These are phyloP conservation scores for Batillaria attramentaria DNA, from an alignment of 1,140 invertebrate genomes.

Conservation along the genomic window DNA sequence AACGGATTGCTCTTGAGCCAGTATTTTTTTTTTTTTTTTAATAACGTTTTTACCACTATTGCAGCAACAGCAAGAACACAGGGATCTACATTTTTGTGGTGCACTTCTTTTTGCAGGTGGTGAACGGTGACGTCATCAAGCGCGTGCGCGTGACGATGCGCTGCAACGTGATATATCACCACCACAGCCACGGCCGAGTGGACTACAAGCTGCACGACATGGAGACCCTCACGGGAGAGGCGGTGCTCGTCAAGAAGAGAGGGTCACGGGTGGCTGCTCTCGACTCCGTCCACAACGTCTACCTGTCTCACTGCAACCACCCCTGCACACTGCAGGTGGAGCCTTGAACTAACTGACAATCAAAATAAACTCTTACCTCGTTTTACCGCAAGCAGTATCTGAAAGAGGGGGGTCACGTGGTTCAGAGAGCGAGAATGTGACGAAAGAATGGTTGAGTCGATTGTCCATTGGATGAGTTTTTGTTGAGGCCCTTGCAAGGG, in stretches of 20 bases:
- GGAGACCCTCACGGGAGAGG: slow-evolving; percentile 52
- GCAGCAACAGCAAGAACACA: no score
- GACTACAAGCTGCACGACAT: slow-evolving; percentile 48
- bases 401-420: no score
- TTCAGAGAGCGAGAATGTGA: no score
- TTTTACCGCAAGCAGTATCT: no score
- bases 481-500: no score
- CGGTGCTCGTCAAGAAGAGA: slow-evolving; percentile 49
- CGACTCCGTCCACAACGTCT: slow-evolving; percentile 49
- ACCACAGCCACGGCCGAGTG: slow-evolving; percentile 74
- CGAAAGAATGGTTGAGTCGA: no score
- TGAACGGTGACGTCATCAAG: slow-evolving; percentile 76
- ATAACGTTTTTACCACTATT: no score
- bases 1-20: no score
- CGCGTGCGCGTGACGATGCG: slow-evolving; percentile 77
- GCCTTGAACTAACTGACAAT: not conserved
- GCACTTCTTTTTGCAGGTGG: slow-evolving; percentile 54
- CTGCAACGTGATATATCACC: slow-evolving; percentile 79
- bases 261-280: slow-evolving; percentile 43
- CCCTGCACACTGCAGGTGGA: slow-evolving; percentile 53
- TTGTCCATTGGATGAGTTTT: no score
- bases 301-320: slow-evolving; percentile 44
- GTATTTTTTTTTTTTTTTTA: no score
- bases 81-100: no score
- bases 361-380: no score